phyloP scores from a whole-genome alignment of 2,888 invertebrate genomes.

The Xylota sylvarum region DNA sequence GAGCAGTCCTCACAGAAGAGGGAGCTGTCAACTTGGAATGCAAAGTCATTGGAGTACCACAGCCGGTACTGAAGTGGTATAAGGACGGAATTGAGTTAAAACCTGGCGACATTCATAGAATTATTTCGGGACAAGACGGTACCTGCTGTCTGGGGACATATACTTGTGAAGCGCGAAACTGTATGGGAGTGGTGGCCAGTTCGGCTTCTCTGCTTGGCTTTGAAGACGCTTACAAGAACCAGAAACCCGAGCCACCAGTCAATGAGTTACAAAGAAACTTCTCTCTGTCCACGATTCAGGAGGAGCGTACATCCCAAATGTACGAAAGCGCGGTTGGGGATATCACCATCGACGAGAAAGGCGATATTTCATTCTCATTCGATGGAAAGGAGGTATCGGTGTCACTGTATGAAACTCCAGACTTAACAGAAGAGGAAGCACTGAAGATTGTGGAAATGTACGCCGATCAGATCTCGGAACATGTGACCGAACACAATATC shows the following conservation, averaged over 20 bases:
- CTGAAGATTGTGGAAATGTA: conserved; percentile 97
- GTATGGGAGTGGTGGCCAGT: conserved; percentile 95
- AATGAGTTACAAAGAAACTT: conserved; percentile 88
- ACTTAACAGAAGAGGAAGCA: conserved; percentile 96
- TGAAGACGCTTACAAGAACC: conserved; percentile 89
- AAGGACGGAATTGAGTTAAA: conserved; percentile 95
- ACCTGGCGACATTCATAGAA: conserved; percentile 95
- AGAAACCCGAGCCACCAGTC: conserved; percentile 85
- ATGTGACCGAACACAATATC: conserved; percentile 93
- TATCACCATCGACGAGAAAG: conserved; percentile 92
- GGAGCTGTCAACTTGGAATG: conserved; percentile 96
- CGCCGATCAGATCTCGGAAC: conserved; percentile 95
- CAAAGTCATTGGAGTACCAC: conserved; percentile 96
- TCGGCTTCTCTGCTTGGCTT: conserved; percentile 95
- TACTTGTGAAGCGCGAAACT: conserved; percentile 95
- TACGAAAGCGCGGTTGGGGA: conserved; percentile 93
- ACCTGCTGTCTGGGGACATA: conserved; percentile 96
- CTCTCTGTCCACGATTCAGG: conserved; percentile 95
- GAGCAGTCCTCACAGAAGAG: conserved; percentile 94
- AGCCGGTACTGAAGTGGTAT: conserved; percentile 95
- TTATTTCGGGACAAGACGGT: conserved; percentile 95
- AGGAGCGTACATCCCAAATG: conserved; percentile 95
- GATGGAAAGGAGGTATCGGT: conserved; percentile 97
- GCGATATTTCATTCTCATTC: conserved; percentile 95
- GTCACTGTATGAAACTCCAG: conserved; percentile 96